phyloP scores from a whole-genome alignment of 2,113 vertebrate species.

The Penelope pileata region DNA sequence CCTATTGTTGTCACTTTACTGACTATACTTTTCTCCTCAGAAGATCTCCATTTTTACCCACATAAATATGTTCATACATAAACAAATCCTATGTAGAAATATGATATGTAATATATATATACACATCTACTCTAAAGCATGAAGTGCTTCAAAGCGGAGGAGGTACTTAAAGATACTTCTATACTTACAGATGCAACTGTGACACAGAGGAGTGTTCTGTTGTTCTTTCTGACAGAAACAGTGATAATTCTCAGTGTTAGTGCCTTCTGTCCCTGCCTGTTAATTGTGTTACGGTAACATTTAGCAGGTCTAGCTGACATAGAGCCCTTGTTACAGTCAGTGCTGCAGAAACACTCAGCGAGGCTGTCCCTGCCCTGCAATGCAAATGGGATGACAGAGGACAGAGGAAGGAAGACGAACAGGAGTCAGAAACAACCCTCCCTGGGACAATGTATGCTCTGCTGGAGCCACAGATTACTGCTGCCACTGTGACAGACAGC shows the following conservation, averaged over 20 bases:
- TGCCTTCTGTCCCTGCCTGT: background rate
- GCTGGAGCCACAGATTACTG: accelerated
- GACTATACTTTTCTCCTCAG: background rate
- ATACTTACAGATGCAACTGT: background rate
- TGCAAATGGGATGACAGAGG: background rate
- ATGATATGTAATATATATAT: background rate
- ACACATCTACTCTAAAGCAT: background rate
- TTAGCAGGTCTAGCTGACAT: background rate
- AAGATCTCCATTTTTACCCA: background rate
- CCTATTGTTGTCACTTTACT: background rate
- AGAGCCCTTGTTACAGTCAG: background rate
- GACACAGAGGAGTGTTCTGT: background rate
- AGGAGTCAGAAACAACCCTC: background rate
- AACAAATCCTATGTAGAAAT: background rate
- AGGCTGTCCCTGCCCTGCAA: background rate
- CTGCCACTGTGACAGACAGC: background rate
- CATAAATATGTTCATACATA: background rate
- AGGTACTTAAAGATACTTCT: background rate
- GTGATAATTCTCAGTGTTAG: background rate
- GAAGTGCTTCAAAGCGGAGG: background rate
- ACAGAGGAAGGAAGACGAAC: background rate
- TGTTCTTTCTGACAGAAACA: background rate
- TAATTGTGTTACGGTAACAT: background rate
- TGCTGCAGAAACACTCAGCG: background rate
- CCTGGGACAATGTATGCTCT: background rate